These are phyloP conservation scores for Aythya baeri DNA, from an alignment of 2,113 vertebrate species.

Conservation along the genomic window DNA sequence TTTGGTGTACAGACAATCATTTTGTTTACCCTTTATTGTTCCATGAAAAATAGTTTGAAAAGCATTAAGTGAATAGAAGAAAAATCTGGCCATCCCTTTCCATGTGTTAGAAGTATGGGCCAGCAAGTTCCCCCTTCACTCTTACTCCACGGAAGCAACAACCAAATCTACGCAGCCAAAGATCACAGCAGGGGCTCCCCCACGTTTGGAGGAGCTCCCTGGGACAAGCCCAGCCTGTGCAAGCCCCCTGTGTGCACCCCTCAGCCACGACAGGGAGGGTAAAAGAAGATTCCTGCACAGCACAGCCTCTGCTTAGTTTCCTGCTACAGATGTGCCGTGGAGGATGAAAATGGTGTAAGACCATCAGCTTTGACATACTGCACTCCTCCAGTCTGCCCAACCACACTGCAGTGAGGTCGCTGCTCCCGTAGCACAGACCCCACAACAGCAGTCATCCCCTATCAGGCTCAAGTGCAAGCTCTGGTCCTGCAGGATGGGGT, in stretches of 20 bases:
- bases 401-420: accelerated
- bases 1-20: neutral
- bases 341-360: neutral
- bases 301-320: neutral
- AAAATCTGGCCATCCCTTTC: neutral
- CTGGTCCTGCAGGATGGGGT: neutral
- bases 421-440: neutral
- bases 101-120: neutral
- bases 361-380: neutral
- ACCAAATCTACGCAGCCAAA: neutral
- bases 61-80: accelerated
- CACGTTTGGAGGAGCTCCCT: neutral
- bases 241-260: neutral
- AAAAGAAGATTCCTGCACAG: neutral
- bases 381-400: neutral
- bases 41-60: neutral
- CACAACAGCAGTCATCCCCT: neutral
- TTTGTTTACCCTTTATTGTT: neutral
- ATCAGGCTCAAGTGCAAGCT: neutral
- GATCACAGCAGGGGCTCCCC: neutral
- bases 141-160: neutral
- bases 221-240: neutral
- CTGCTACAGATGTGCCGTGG: accelerated
- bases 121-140: neutral
- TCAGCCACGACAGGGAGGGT: neutral